Evolutionary conservation across 1,140 invertebrate genomes (phyloP).

Genomic region (Drosophila mojavensis): DNA sequence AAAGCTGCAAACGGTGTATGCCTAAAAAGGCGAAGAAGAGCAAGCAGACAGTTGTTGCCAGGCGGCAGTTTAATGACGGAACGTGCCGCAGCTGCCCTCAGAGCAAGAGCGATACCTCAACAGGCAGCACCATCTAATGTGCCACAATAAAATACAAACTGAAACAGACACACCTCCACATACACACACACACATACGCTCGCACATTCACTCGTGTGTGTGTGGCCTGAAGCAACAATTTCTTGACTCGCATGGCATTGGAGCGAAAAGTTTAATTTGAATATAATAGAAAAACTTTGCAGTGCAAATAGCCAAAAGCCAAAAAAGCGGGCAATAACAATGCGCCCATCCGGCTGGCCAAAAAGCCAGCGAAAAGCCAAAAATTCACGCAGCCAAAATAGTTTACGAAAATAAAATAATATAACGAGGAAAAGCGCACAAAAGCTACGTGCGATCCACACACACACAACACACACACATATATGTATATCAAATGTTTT

Average conservation of each 20-base stretch:
- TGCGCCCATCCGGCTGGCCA: constrained; percentile 28
- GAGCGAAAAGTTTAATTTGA: constrained; percentile 77
- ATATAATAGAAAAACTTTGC: constrained; percentile 80
- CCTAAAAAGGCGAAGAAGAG: constrained; percentile 13
- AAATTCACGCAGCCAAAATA: constrained; percentile 62
- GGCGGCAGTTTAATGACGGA: constrained; percentile 59
- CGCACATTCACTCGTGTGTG: not conserved
- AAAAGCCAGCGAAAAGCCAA: constrained; percentile 45
- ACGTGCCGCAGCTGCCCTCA: constrained; percentile 55
- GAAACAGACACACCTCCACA: not conserved
- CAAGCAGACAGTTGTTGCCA: constrained; percentile 28
- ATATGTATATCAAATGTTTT: constrained; percentile 70
- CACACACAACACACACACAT: not conserved
- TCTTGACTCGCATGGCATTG: constrained; percentile 19
- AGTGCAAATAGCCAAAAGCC: constrained; percentile 52
- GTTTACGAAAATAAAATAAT: constrained; percentile 61
- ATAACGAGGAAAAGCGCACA: not conserved
- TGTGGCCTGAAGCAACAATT: constrained; percentile 51
- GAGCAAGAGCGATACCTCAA: not conserved
- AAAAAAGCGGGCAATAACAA: constrained; percentile 48
- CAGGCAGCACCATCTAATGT: constrained; percentile 39
- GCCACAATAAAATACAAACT: constrained; percentile 16
- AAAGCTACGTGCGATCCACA: constrained; percentile 20
- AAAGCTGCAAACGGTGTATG: constrained; percentile 31
- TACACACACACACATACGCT: constrained; percentile 5